Percentiles rank a stretch among this genome's conserved stretches.
phyloP scores from a whole-genome alignment of 2,113 vertebrate genomes.

The Spea multiplicata region DNA sequence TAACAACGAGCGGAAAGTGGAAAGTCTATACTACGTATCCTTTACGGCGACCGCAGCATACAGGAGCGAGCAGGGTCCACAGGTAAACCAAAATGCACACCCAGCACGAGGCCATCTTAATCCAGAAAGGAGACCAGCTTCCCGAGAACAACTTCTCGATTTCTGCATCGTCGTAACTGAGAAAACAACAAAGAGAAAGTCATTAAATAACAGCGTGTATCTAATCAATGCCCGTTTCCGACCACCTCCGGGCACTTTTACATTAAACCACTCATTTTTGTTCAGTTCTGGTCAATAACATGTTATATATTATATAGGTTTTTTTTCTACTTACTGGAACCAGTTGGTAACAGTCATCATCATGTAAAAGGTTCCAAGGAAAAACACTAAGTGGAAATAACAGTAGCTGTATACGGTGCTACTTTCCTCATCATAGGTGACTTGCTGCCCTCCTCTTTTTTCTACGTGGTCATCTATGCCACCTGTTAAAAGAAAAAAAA shows the following conservation, averaged over 20 bases:
- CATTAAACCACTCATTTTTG: no score
- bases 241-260: no score
- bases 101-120: slow-evolving; percentile 96
- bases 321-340: slow-evolving; percentile 85
- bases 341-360: slow-evolving; percentile 98
- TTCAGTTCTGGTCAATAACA: no score
- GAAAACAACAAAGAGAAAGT: neutral
- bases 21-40: slow-evolving; percentile 64
- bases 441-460: slow-evolving; percentile 72
- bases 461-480: slow-evolving; percentile 68
- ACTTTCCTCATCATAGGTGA: slow-evolving; percentile 84
- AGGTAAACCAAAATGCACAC: slow-evolving; percentile 85
- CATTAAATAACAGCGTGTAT: neutral
- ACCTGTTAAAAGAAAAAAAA: slow-evolving; percentile 53
- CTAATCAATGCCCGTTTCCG: no score
- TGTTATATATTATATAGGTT: neutral
- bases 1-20: neutral
- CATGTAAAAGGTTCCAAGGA: slow-evolving; percentile 91
- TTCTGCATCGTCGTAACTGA: slow-evolving; percentile 82
- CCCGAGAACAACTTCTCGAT: slow-evolving; percentile 86
- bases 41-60: slow-evolving; percentile 74
- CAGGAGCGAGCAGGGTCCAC: slow-evolving; percentile 81
- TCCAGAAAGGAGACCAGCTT: slow-evolving; percentile 94
- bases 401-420: slow-evolving; percentile 86
- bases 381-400: slow-evolving; percentile 93